Evolutionary conservation across 1,140 invertebrate genomes (phyloP), one percentile per base, ranked within the genome.

Genomic region (Brachionus rotundiformis): DNA sequence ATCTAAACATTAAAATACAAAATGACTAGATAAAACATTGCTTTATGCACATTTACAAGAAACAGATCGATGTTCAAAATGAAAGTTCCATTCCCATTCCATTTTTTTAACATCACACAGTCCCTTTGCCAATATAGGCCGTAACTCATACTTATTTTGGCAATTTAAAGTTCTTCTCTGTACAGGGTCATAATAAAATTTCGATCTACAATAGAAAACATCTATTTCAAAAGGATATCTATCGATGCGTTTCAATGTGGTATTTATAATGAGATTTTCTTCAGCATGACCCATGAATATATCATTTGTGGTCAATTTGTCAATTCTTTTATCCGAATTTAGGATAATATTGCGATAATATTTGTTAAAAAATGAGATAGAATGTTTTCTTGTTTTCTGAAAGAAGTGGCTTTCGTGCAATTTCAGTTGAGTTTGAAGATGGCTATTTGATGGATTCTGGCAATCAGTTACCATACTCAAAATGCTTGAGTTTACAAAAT

Each of bases 21-120:
- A n/a, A n/a, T n/a, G n/a, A n/a, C n/a, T n/a, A n/a, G n/a, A n/a
- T n/a, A n/a, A n/a, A n/a, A n/a, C n/a, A n/a, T n/a, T n/a, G n/a
- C n/a, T 41, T 54, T 54, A 54, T 8, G 23, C 8, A 2, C 63
- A 68, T 41, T 16, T 33, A n/a, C 63, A 68, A 1, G 31, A 68
- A 16, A 68, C 19, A 8, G 63, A 68, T 11, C 33, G 31, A 36
- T 68, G 36, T 36, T 68, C 63, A 19, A 68, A 68, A 36, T 8
- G 3, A 16, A 19, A 19, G 19, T 68, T 68, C 63, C 63, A 68
- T 68, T 68, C 29, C 63, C 63, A 68, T 68, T 68, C 63, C 63
- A 68, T 68, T 68, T 68, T 68, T 68, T 2, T 27, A 1, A 16
- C 16, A 68, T 68, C 33, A 68, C 63, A 68, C 10, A 68, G 33